Conservation (phyloP, 2,888 invertebrate species). For the Elysia crispata region DNA sequence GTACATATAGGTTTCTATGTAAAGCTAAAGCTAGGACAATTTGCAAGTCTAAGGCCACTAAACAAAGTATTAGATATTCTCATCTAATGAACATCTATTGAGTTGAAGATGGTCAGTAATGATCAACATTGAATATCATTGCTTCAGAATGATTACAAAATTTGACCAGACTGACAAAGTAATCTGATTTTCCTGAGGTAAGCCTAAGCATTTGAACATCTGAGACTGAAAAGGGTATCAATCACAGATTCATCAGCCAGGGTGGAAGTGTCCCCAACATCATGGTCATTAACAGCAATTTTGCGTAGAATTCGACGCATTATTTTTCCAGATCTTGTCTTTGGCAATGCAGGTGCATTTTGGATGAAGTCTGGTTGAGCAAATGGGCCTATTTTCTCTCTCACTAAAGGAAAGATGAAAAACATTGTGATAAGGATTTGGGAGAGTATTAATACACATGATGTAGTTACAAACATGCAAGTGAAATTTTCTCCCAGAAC, state of each 20-base stretch:
- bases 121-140: background rate
- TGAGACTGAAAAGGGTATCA: conserved; percentile 76
- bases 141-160: background rate
- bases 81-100: background rate
- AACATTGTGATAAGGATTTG: no score
- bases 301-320: conserved; percentile 96
- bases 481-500: no score
- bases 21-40: background rate
- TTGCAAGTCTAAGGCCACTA: no score
- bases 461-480: no score
- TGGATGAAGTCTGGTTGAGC: conserved; percentile 97
- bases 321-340: conserved; percentile 98
- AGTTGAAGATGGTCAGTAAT: background rate
- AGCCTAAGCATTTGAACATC: conserved; percentile 61
- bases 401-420: conserved; percentile 81
- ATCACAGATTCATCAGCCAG: conserved; percentile 94
- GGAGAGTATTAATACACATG: no score
- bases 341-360: conserved; percentile 94
- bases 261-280: conserved; percentile 95
- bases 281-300: conserved; percentile 91
- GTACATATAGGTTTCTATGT: no score
- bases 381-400: conserved; percentile 94
- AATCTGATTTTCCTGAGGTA: no score
- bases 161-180: background rate
- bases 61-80: background rate